Evolutionary conservation across 1,140 invertebrate species (phyloP).

Genomic region (Meloidogyne floridensis): DNA sequence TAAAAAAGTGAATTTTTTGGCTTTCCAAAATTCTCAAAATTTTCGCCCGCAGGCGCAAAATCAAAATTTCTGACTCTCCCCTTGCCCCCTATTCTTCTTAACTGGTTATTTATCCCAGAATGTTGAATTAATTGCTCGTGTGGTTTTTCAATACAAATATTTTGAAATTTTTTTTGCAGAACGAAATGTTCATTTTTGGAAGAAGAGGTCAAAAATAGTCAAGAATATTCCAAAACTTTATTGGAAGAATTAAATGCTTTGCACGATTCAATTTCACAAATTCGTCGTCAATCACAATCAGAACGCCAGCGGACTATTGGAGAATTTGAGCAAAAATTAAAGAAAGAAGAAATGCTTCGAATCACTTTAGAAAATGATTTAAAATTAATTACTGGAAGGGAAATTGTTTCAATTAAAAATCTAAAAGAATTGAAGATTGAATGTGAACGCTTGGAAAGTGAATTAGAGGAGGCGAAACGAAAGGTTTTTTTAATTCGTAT

Average conservation of each 20-base stretch:
- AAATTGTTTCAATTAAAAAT: background rate
- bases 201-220: constrained; percentile 24
- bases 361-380: constrained; percentile 14
- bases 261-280: constrained; percentile 11
- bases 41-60: too few relatives aligned
- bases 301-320: constrained; percentile 16
- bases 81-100: too few relatives aligned
- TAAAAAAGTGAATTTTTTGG: too few relatives aligned
- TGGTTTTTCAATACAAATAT: background rate
- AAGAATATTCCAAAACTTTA: constrained; percentile 28
- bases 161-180: constrained; percentile 23
- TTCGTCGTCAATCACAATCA: constrained; percentile 12
- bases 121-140: background rate
- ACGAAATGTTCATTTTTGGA: constrained; percentile 34
- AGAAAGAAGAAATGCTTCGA: constrained; percentile 22
- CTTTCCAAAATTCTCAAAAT: too few relatives aligned
- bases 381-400: background rate
- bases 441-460: constrained; percentile 17
- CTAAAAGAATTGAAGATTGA: background rate
- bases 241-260: constrained; percentile 27
- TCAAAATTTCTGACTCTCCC: too few relatives aligned
- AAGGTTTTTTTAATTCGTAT: background rate
- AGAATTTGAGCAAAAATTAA: constrained; percentile 16
- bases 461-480: constrained; percentile 22
- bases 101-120: background rate